These are phyloP conservation scores for Auanema freiburgensis DNA, from an alignment of 2,888 invertebrate species.

Conservation along the genomic window DNA sequence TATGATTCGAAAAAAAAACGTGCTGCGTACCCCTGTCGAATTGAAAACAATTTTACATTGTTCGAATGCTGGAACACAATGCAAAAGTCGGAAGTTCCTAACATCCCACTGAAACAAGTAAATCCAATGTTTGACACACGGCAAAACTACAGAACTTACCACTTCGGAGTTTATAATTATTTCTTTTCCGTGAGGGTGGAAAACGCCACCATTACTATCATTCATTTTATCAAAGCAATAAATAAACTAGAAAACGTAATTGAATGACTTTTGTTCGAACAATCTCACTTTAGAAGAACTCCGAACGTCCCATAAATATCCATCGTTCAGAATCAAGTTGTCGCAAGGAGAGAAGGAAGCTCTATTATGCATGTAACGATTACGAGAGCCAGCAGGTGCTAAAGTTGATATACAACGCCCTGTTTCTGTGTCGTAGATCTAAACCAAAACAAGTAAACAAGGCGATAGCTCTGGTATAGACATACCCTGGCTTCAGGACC, in stretches of 20 bases:
- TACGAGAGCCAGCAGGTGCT: slow-evolving; percentile 5
- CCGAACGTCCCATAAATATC: slow-evolving; percentile 33
- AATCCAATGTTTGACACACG: not conserved
- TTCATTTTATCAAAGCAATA: slow-evolving; percentile 98
- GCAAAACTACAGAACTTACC: slow-evolving; percentile 59
- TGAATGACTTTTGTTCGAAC: not conserved
- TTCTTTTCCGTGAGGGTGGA: slow-evolving; percentile 57
- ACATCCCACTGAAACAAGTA: slow-evolving; percentile 81
- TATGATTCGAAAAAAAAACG: not conserved
- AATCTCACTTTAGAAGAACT: slow-evolving; percentile 11
- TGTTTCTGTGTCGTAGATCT: slow-evolving; percentile 83
- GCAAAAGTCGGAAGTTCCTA: slow-evolving; percentile 86
- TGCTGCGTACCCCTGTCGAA: slow-evolving; percentile 72
- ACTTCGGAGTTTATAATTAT: slow-evolving; percentile 95
- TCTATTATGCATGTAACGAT: slow-evolving; percentile 22
- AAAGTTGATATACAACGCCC: slow-evolving; percentile 68
- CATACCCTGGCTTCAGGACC: slow-evolving; percentile 77
- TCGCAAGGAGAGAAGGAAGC: slow-evolving; percentile 41
- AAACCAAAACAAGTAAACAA: slow-evolving; percentile 7
- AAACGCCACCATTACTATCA: slow-evolving; percentile 50
- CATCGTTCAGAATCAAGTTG: slow-evolving; percentile 32
- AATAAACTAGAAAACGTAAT: slow-evolving; percentile 70
- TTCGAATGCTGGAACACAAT: slow-evolving; percentile 90
- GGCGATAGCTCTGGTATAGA: slow-evolving; percentile 14
- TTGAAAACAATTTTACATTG: slow-evolving; percentile 88